These are phyloP conservation scores for Ophion costatus DNA, from an alignment of 2,888 invertebrate genomes.

Conservation along the genomic window DNA sequence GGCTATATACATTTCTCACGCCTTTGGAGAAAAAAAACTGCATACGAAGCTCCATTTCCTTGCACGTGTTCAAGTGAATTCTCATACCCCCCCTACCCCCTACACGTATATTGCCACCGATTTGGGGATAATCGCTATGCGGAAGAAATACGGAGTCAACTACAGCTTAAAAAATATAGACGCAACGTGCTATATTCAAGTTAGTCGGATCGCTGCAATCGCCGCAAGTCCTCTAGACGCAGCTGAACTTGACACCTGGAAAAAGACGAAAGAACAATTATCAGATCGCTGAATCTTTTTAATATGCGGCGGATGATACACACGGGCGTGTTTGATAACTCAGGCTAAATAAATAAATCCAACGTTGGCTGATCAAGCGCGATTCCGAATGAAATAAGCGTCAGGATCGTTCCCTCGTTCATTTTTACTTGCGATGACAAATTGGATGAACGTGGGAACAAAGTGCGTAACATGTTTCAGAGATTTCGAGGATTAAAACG, in stretches of 20 bases:
- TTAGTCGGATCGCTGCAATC: slow-evolving; percentile 75
- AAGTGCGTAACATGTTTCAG: too few species aligned
- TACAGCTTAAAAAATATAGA: slow-evolving; percentile 81
- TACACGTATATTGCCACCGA: slow-evolving; percentile 10
- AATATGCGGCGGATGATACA: background rate
- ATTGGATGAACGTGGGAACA: too few species aligned
- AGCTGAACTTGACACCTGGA: slow-evolving; percentile 90
- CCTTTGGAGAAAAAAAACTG: slow-evolving; percentile 64
- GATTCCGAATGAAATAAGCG: too few species aligned
- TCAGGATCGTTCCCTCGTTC: background rate
- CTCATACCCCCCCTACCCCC: background rate
- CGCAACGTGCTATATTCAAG: slow-evolving; percentile 79
- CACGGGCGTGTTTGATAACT: background rate
- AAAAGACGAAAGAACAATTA: slow-evolving; percentile 72
- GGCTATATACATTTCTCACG: slow-evolving; percentile 79
- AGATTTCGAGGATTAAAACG: too few species aligned
- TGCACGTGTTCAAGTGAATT: slow-evolving; percentile 1
- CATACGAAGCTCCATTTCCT: slow-evolving; percentile 37
- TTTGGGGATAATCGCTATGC: slow-evolving; percentile 37
- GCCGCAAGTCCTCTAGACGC: slow-evolving; percentile 85
- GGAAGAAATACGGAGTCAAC: slow-evolving; percentile 67
- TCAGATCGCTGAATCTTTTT: slow-evolving; percentile 23
- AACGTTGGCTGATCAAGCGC: too few species aligned
- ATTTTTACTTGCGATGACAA: too few species aligned
- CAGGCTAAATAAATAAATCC: too few species aligned